Percentiles rank a stretch among this genome's conserved stretches.
These are phyloP conservation scores for Sebastes iracundus DNA, from an alignment of 2,797 vertebrate genomes.

Conservation along the genomic window DNA sequence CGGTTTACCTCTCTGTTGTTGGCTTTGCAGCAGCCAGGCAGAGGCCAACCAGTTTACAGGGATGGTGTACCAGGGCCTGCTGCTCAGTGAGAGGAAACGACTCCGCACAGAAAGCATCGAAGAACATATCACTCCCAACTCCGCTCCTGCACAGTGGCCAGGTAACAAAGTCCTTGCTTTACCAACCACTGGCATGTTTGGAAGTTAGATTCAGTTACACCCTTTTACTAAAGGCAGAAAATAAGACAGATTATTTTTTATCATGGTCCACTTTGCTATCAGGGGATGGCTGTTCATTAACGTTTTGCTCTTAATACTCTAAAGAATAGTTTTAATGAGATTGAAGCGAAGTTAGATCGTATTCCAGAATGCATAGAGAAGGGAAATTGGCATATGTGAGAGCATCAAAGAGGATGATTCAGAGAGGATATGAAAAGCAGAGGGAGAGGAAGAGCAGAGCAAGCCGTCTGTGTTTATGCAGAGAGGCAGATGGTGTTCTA, in stretches of 20 bases:
- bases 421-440: slow-evolving; percentile 32
- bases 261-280: background rate
- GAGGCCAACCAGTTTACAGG: slow-evolving; percentile 96
- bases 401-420: slow-evolving; percentile 36
- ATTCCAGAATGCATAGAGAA: slow-evolving; percentile 7
- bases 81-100: slow-evolving; percentile 93
- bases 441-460: slow-evolving; percentile 38
- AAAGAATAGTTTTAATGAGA: background rate
- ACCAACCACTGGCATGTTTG: background rate
- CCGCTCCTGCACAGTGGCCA: slow-evolving; percentile 95
- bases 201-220: background rate
- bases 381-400: background rate
- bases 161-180: slow-evolving; percentile 77
- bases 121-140: slow-evolving; percentile 94
- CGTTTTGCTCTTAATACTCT: background rate
- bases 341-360: background rate
- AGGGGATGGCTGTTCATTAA: background rate
- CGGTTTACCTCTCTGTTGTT: background rate
- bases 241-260: background rate
- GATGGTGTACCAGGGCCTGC: slow-evolving; percentile 97
- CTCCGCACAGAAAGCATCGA: slow-evolving; percentile 97
- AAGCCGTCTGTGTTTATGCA: slow-evolving; percentile 66
- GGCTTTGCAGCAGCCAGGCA: slow-evolving; percentile 86
- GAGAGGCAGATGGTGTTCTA: slow-evolving; percentile 79
- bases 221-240: background rate